Conservation (phyloP, 2,113 vertebrate species). For the Eidolon helvum region DNA sequence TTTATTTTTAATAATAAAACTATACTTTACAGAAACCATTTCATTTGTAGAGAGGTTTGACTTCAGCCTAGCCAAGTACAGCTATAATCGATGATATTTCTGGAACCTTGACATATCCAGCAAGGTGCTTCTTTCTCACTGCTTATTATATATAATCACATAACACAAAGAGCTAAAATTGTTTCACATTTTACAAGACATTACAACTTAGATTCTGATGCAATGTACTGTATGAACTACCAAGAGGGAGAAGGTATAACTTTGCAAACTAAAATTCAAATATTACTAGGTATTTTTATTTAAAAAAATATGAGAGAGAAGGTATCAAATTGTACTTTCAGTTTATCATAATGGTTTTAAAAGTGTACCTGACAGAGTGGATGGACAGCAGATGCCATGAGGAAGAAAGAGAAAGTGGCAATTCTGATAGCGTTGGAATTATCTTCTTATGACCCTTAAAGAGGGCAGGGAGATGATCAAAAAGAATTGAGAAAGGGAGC, state of each 20-base stretch:
- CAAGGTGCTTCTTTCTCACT: background rate
- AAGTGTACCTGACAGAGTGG: background rate
- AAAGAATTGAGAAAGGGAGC: background rate
- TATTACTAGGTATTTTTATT: background rate
- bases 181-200: background rate
- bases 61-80: background rate
- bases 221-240: background rate
- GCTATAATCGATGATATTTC: background rate
- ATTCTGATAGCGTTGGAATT: background rate
- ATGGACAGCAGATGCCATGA: background rate
- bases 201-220: background rate
- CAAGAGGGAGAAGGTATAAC: background rate
- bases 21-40: background rate
- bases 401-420: background rate
- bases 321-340: background rate
- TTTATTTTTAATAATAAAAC: background rate
- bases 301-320: background rate
- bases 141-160: background rate
- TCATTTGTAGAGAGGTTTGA: background rate
- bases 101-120: background rate
- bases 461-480: background rate
- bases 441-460: background rate
- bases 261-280: slow-evolving; percentile 2
- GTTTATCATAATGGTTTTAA: background rate
- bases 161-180: background rate